phyloP scores from a whole-genome alignment of 2,113 vertebrate genomes.

The Lepus timidus region DNA sequence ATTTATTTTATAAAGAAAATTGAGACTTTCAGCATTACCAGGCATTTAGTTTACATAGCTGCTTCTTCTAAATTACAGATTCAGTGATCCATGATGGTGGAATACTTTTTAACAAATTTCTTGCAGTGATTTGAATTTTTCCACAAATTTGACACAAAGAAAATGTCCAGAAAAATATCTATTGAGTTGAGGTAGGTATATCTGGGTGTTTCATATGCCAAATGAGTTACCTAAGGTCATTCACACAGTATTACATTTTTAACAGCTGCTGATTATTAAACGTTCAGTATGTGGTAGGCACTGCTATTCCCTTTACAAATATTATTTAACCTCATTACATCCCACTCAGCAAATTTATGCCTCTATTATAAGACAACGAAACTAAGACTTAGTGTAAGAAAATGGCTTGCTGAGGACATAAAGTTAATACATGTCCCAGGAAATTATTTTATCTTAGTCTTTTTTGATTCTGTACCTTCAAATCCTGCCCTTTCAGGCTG shows the following conservation, averaged over 20 bases:
- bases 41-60: background rate
- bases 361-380: conserved; percentile 2
- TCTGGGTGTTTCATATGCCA: background rate
- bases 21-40: background rate
- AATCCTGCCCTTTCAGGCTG: background rate
- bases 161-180: background rate
- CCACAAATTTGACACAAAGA: background rate
- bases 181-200: background rate
- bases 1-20: conserved; percentile 16
- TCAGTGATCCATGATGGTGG: background rate
- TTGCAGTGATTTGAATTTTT: background rate
- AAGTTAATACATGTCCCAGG: background rate
- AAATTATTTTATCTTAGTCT: background rate
- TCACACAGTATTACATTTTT: background rate
- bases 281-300: background rate
- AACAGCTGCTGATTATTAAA: background rate
- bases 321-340: conserved; percentile 32
- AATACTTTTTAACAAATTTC: background rate
- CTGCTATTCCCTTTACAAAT: background rate
- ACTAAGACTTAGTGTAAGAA: background rate
- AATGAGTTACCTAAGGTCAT: background rate
- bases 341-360: background rate
- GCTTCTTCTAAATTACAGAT: background rate
- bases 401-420: conserved; percentile 16
- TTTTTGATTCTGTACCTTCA: background rate